These are phyloP conservation scores for Pteropus rufus DNA, from an alignment of 2,797 vertebrate genomes.

Conservation along the genomic window DNA sequence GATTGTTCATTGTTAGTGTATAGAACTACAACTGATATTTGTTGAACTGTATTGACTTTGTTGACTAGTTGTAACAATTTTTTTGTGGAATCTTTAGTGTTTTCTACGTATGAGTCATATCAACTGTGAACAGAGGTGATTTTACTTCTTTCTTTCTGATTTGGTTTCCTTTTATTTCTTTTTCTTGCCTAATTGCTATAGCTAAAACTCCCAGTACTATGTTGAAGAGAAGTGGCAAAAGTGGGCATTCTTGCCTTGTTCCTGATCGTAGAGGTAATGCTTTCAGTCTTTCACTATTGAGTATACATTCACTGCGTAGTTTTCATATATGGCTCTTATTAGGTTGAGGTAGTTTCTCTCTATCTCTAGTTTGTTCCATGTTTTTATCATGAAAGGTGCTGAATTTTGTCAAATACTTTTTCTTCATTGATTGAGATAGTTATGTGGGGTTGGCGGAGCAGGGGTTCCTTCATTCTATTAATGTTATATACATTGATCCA, in stretches of 20 bases:
- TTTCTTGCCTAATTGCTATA: neutral
- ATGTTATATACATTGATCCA: neutral
- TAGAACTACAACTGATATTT: neutral
- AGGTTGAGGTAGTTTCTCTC: neutral
- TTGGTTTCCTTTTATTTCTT: neutral
- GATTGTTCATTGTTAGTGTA: neutral
- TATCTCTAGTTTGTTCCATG: neutral
- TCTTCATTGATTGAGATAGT: neutral
- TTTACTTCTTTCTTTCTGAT: neutral
- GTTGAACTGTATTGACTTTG: neutral
- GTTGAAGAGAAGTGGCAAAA: neutral
- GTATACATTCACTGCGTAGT: neutral
- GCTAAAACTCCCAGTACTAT: neutral
- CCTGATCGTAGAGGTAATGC: neutral
- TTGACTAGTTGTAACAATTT: neutral
- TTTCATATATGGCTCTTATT: neutral
- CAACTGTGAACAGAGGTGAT: neutral
- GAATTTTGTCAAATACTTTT: neutral
- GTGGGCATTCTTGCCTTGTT: neutral
- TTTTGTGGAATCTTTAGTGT: neutral
- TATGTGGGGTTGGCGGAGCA: neutral
- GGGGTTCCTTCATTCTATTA: neutral
- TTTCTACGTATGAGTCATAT: neutral
- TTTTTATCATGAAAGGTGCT: neutral
- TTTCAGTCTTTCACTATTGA: neutral